A percentile compares a stretch with the other conserved stretches of the same genome.
Evolutionary conservation across 2,113 vertebrate species (phyloP).

Genomic region (Hemiprocne comata): DNA sequence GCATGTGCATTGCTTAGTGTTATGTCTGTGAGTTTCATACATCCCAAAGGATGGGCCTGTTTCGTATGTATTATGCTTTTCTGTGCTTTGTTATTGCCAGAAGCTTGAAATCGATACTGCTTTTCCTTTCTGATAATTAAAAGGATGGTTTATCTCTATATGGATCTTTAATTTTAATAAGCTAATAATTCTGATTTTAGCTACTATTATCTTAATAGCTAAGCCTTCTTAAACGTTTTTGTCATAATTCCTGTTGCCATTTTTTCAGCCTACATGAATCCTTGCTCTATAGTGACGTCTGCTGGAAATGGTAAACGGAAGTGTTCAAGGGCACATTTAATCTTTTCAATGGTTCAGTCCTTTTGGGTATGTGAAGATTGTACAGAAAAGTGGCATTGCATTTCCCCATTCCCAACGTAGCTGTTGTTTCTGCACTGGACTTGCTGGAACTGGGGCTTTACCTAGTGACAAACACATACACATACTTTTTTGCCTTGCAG

Average conservation of each 20-base stretch:
- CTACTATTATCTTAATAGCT: constrained; percentile 73
- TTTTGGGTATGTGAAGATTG: accelerated
- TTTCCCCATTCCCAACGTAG: background rate
- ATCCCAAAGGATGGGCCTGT: background rate
- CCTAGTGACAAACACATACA: background rate
- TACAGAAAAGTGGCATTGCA: background rate
- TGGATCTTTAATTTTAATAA: constrained; percentile 75
- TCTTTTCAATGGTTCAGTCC: background rate
- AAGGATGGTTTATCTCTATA: constrained; percentile 73
- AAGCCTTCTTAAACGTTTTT: constrained; percentile 67
- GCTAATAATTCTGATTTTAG: constrained; percentile 76
- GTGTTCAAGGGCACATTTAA: constrained; percentile 9
- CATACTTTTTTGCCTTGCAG: background rate
- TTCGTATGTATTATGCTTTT: constrained; percentile 14
- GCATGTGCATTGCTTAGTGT: background rate
- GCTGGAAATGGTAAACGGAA: constrained; percentile 37
- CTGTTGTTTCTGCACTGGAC: background rate
- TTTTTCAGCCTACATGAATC: constrained; percentile 23
- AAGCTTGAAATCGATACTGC: constrained; percentile 66
- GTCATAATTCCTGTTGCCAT: constrained; percentile 58
- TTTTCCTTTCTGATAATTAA: constrained; percentile 71
- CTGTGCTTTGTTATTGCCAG: constrained; percentile 63
- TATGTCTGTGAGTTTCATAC: background rate
- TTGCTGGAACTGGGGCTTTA: constrained; percentile 5
- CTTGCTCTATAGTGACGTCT: constrained; percentile 26